Base-by-base conservation (phyloP, 2,888 invertebrate genomes). In the Calliscelio sp. region DNA sequence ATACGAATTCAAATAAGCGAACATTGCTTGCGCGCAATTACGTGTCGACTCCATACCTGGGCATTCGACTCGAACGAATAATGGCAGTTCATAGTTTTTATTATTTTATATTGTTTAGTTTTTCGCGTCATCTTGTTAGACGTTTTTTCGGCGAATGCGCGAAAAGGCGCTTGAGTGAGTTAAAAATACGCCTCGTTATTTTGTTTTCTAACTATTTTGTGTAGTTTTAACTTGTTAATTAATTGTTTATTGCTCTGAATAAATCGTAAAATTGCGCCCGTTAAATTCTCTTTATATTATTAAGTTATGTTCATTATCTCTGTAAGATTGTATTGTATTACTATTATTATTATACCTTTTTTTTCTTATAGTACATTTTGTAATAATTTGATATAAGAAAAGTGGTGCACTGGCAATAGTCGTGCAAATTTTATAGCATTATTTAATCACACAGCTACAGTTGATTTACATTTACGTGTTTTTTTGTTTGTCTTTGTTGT, bases 11-110 rank as follows among this genome's bases (percentile, higher is more conserved):
- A 32, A 49, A 66, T n/a, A 32, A 63, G 18, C 11, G 63, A 63
- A 44, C 44, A 44, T 44, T 66, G 65, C 65, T 66, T 35, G 46
- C n/a, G 46, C 49, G 49, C 49, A 66, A 32, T 66, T 66, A 66
- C 65, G 65, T 66, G 65, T 66, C n/a, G 35, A 66, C 32, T 66
- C 49, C 49, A 49, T 66, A 66, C 65, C n/a, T 32, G 18, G n/a
- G 2, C 28, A 18, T 66, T 49, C 28, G 32, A 66, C 14, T 35
- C 66, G 49, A 66, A 63, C n/a, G 32, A 49, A 65, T 49, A 65
- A 65, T 65, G 32, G 49, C 65, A 32, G 65, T 49, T 49, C 8
- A 28, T 28, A 4, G 28, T 28, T 28, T 28, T 28, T 32, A 32
- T 32, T 32, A 32, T 61, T 38, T 61, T 41, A 24, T 35, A 14